A percentile compares a stretch with the other conserved stretches of the same genome.
phyloP scores from a whole-genome alignment of 2,888 invertebrate genomes.

The Ophion obscuratus region DNA sequence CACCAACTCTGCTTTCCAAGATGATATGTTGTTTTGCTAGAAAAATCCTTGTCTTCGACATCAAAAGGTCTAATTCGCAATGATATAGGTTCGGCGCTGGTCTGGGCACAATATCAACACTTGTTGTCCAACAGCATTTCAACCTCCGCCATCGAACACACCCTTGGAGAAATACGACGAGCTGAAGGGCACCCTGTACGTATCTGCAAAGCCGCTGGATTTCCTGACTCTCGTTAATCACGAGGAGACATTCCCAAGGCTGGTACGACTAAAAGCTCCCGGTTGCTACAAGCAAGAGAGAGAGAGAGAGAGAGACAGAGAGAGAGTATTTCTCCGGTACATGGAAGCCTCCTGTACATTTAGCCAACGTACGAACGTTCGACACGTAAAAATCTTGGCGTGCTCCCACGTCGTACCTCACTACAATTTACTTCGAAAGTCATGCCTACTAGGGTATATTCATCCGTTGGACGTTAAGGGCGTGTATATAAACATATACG shows the following conservation, averaged over 20 bases:
- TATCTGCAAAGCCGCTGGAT: conserved; percentile 7
- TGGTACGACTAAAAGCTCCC: conserved; percentile 46
- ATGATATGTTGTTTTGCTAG: too few species aligned
- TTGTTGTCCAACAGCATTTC: too few species aligned
- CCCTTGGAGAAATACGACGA: not conserved
- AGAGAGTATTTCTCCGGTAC: conserved; percentile 28
- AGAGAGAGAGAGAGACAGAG: not conserved
- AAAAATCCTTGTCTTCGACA: too few species aligned
- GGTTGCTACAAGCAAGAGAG: conserved; percentile 25
- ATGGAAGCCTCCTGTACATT: conserved; percentile 50
- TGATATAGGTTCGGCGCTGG: too few species aligned
- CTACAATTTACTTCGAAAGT: conserved; percentile 61
- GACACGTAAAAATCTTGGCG: conserved; percentile 66
- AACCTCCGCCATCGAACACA: not conserved
- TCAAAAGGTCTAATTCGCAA: too few species aligned
- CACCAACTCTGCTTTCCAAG: not conserved
- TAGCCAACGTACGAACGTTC: conserved; percentile 45
- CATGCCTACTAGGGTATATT: conserved; percentile 63
- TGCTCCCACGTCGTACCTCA: conserved; percentile 68
- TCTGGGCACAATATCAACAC: too few species aligned
- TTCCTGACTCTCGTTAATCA: conserved; percentile 57
- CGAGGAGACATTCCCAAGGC: conserved; percentile 40
- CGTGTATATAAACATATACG: conserved; percentile 22
- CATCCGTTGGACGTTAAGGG: conserved; percentile 50
- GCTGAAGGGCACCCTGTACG: not conserved